phyloP scores from a whole-genome alignment of 2,797 vertebrate genomes.

The Melanotaenia maccullochi region DNA sequence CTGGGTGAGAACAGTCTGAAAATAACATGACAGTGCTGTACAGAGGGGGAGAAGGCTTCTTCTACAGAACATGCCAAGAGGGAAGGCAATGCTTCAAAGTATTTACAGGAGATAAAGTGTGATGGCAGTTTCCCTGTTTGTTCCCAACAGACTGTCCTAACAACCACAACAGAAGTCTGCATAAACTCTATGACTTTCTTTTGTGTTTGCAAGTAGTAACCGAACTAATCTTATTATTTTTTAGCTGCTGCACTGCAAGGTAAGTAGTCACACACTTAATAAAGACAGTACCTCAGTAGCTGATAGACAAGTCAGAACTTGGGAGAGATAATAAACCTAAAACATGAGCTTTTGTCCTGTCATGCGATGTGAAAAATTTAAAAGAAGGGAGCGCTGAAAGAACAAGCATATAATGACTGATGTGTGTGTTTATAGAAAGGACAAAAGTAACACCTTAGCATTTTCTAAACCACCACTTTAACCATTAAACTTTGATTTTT shows the following conservation, averaged over 20 bases:
- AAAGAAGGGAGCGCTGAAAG: no score
- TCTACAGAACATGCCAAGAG: constrained; percentile 21
- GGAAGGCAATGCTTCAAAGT: constrained; percentile 35
- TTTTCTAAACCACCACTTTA: background rate
- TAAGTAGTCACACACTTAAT: constrained; percentile 17
- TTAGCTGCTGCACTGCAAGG: constrained; percentile 5
- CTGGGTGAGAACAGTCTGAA: constrained; percentile 36
- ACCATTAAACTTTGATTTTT: no score
- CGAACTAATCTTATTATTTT: constrained; percentile 7
- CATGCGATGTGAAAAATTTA: no score
- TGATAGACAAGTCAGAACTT: constrained; percentile 11
- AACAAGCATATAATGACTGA: no score
- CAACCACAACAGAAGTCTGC: background rate
- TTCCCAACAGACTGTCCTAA: constrained; percentile 15
- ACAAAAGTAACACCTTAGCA: no score
- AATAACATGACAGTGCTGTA: constrained; percentile 38
- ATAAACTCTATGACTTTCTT: constrained; percentile 1
- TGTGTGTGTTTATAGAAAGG: background rate
- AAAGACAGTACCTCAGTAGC: constrained; percentile 9
- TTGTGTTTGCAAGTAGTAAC: constrained; percentile 17
- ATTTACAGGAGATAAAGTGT: constrained; percentile 33
- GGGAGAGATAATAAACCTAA: no score
- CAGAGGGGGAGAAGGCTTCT: constrained; percentile 20
- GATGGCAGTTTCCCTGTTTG: constrained; percentile 19
- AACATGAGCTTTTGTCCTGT: no score